These are phyloP conservation scores for Ochotona curzoniae DNA, from an alignment of 2,113 vertebrate species.

Conservation along the genomic window DNA sequence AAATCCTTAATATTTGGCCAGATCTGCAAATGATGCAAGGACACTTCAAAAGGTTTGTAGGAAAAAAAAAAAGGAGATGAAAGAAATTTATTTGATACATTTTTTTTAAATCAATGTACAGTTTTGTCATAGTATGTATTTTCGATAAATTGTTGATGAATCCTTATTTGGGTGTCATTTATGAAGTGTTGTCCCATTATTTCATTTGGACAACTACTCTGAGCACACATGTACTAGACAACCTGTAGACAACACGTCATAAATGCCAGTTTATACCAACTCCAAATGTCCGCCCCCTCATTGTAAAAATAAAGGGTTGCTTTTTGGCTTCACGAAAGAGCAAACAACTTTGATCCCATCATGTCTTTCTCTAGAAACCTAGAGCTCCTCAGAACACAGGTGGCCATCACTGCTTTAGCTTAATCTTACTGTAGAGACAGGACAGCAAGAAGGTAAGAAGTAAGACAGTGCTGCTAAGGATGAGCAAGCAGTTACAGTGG, in stretches of 20 bases:
- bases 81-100: too few species aligned
- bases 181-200: background rate
- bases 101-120: too few species aligned
- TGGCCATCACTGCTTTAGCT: background rate
- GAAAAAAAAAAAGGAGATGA: too few species aligned
- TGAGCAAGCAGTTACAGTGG: background rate
- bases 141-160: too few species aligned
- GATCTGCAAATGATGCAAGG: background rate
- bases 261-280: background rate
- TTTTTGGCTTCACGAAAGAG: background rate
- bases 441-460: background rate
- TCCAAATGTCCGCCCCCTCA: background rate
- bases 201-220: background rate
- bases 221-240: background rate
- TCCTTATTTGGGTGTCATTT: too few species aligned
- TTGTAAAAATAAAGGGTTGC: background rate
- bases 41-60: too few species aligned
- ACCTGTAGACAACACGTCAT: background rate
- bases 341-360: background rate
- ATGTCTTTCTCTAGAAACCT: background rate
- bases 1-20: background rate
- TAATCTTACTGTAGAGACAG: background rate
- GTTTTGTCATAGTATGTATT: too few species aligned
- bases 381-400: background rate
- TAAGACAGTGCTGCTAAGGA: background rate